A percentile compares a stretch with the other conserved stretches of the same genome.
phyloP scores from a whole-genome alignment of 2,888 invertebrate genomes.

The Polia nebulosa region DNA sequence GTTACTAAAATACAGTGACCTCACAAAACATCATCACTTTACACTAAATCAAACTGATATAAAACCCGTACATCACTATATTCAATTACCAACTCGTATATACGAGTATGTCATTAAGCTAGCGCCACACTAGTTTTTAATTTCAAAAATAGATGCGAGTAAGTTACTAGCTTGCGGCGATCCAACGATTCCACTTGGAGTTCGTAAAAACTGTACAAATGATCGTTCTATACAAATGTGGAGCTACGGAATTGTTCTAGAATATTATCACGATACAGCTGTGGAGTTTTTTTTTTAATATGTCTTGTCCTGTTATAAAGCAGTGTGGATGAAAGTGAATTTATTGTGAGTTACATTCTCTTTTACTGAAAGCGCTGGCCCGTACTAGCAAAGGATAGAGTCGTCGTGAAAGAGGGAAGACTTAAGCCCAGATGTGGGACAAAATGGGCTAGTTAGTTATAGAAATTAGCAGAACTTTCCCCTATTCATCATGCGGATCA shows the following conservation, averaged over 20 bases:
- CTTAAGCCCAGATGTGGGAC: too few relatives aligned
- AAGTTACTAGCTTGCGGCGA: slow-evolving; percentile 60
- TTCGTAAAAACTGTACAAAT: slow-evolving; percentile 53
- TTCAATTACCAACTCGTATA: background rate
- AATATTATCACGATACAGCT: slow-evolving; percentile 1
- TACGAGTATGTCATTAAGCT: too few relatives aligned
- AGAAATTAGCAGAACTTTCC: background rate
- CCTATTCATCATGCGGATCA: background rate
- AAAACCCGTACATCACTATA: slow-evolving; percentile 5
- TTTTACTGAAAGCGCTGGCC: too few relatives aligned
- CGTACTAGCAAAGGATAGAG: too few relatives aligned
- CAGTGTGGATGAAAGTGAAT: background rate
- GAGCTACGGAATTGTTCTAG: slow-evolving; percentile 18
- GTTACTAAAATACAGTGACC: background rate
- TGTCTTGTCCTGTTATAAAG: background rate
- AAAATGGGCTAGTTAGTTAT: too few relatives aligned
- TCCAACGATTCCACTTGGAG: slow-evolving; percentile 34
- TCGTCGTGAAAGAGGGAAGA: too few relatives aligned
- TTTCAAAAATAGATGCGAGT: slow-evolving; percentile 75
- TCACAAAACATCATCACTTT: background rate
- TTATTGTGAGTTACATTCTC: background rate
- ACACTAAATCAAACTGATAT: background rate
- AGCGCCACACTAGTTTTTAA: slow-evolving; percentile 74
- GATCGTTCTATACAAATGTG: slow-evolving; percentile 17
- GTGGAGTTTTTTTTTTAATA: background rate